A percentile compares a stretch with the other conserved stretches of the same genome.
These are phyloP conservation scores for Chaetura pelagica DNA, from an alignment of 2,113 vertebrate species.

Conservation along the genomic window DNA sequence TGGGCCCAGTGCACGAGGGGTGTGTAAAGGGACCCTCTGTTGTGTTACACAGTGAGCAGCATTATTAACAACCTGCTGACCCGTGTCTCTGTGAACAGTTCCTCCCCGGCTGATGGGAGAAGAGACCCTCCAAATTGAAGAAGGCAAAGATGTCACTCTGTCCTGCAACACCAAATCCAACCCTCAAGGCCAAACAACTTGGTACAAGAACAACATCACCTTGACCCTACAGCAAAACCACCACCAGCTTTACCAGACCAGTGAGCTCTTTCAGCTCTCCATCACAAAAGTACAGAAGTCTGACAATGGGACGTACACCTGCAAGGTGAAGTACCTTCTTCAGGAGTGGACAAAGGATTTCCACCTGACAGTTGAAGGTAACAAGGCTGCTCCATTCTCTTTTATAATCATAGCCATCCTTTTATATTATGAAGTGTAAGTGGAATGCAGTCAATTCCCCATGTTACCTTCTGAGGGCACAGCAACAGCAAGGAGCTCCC, in stretches of 20 bases:
- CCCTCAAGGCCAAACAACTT: slow-evolving; percentile 70
- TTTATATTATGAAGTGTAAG: neutral
- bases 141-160: slow-evolving; percentile 34
- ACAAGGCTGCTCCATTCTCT: neutral
- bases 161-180: slow-evolving; percentile 76
- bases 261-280: slow-evolving; percentile 45
- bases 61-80: neutral
- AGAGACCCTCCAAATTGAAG: neutral
- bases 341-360: slow-evolving; percentile 37
- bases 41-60: neutral
- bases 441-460: neutral
- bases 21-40: neutral
- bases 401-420: neutral
- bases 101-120: slow-evolving; percentile 65
- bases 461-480: neutral
- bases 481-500: neutral
- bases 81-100: slow-evolving; percentile 60
- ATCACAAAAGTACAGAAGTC: slow-evolving; percentile 63
- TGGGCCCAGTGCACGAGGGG: neutral
- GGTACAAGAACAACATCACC: slow-evolving; percentile 49
- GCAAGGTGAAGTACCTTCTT: neutral
- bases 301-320: slow-evolving; percentile 77
- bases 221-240: slow-evolving; percentile 49
- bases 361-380: slow-evolving; percentile 76
- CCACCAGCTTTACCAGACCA: slow-evolving; percentile 61